These are phyloP conservation scores for Drosophila auraria DNA, from an alignment of 1,140 invertebrate genomes.

Conservation along the genomic window DNA sequence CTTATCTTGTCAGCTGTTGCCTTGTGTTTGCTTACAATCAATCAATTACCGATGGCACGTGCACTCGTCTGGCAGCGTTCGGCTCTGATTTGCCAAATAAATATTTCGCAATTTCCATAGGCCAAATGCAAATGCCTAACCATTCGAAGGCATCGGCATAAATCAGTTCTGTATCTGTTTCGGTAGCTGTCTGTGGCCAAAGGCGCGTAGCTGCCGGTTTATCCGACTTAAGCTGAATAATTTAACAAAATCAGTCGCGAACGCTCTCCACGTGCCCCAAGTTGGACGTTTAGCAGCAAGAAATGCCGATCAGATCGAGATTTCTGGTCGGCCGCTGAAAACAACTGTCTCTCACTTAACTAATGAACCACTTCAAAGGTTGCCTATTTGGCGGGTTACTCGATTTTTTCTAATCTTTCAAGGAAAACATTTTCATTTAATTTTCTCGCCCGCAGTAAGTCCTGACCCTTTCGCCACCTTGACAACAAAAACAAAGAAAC, in stretches of 20 bases:
- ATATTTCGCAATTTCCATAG: slow-evolving; percentile 53
- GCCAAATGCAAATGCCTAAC: slow-evolving; percentile 60
- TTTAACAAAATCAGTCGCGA: slow-evolving; percentile 32
- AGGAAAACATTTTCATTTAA: slow-evolving; percentile 28
- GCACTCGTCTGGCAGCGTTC: slow-evolving; percentile 48
- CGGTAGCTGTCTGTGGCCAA: slow-evolving; percentile 6
- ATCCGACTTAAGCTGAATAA: slow-evolving; percentile 49
- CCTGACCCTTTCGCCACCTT: slow-evolving; percentile 36
- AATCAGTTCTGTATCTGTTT: slow-evolving; percentile 24
- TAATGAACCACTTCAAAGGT: slow-evolving; percentile 60
- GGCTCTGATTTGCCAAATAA: slow-evolving; percentile 55
- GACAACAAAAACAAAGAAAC: slow-evolving; percentile 20
- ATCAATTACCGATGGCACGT: slow-evolving; percentile 62
- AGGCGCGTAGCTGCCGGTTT: slow-evolving; percentile 25
- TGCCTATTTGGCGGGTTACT: not conserved
- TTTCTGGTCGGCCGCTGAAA: slow-evolving; percentile 9
- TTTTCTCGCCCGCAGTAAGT: slow-evolving; percentile 8
- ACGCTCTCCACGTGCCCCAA: slow-evolving; percentile 14
- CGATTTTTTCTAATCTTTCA: slow-evolving; percentile 5
- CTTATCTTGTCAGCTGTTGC: slow-evolving; percentile 67
- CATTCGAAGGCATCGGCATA: slow-evolving; percentile 38
- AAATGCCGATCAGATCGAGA: slow-evolving; percentile 10
- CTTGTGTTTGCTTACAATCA: slow-evolving; percentile 49
- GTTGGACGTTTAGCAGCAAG: slow-evolving; percentile 5
- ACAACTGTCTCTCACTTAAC: slow-evolving; percentile 39